These are phyloP conservation scores for Distichodus sexfasciatus DNA, from an alignment of 2,797 vertebrate species.

Conservation along the genomic window DNA sequence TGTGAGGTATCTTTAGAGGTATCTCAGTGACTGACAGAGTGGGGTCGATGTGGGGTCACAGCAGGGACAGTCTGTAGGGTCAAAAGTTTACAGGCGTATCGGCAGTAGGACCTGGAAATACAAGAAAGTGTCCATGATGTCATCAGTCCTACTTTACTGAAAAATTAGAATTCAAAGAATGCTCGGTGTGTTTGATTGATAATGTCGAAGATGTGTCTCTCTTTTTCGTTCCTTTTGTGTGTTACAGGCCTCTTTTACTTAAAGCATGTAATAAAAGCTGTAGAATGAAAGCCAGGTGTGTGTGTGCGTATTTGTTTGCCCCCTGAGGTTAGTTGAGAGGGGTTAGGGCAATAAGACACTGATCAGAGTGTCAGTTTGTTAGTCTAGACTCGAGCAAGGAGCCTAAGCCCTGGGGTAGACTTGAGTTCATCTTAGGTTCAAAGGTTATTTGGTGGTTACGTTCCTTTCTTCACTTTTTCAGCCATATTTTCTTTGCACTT, in stretches of 20 bases:
- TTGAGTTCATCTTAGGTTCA: conserved; percentile 60
- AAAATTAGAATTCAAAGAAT: background rate
- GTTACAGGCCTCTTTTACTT: background rate
- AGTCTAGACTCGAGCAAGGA: conserved; percentile 55
- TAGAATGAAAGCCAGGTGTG: conserved; percentile 52
- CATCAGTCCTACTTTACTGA: background rate
- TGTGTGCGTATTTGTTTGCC: conserved; percentile 31
- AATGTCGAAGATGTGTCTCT: no score
- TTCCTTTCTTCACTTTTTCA: background rate
- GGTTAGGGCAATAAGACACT: conserved; percentile 44
- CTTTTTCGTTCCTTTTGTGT: background rate
- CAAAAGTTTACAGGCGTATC: conserved; percentile 32
- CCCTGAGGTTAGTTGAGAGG: conserved; percentile 43
- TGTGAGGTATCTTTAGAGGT: conserved; percentile 21
- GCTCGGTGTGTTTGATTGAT: background rate
- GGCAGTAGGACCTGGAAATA: background rate
- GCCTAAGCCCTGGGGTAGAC: conserved; percentile 56
- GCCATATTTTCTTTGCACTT: background rate
- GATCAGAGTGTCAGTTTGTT: conserved; percentile 63
- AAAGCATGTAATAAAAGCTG: conserved; percentile 33
- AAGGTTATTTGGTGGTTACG: conserved; percentile 52
- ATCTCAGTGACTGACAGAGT: conserved; percentile 33
- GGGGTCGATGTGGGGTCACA: conserved; percentile 30
- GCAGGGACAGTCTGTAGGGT: conserved; percentile 26
- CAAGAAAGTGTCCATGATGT: background rate